Evolutionary conservation across 2,797 vertebrate species (phyloP).

Genomic region (Sitta carolinensis): DNA sequence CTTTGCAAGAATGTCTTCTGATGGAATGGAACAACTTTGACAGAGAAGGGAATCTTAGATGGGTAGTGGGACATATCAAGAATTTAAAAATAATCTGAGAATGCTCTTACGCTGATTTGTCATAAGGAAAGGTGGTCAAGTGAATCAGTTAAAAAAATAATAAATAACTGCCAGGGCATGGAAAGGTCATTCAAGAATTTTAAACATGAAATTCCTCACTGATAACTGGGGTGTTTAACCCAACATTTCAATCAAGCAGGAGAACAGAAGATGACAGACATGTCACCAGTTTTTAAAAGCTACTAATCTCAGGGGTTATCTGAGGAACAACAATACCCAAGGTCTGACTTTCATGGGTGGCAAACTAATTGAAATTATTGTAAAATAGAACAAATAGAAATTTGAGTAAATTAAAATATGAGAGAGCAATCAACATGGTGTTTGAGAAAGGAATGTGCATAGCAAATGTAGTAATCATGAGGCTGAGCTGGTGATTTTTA

Average conservation of each 20-base stretch:
- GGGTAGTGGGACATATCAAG: not conserved
- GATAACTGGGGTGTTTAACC: not conserved
- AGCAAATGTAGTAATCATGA: not conserved
- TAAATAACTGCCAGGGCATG: not conserved
- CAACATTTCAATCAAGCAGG: not conserved
- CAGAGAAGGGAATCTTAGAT: not conserved
- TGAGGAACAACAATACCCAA: not conserved
- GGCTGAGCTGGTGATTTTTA: not conserved
- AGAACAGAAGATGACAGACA: not conserved
- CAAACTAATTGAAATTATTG: not conserved
- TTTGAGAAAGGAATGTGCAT: not conserved
- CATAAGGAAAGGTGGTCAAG: not conserved
- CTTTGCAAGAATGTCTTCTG: not conserved
- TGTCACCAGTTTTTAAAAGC: not conserved
- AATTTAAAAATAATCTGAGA: not conserved
- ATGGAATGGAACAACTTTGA: not conserved
- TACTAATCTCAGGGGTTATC: not conserved
- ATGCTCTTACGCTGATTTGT: not conserved
- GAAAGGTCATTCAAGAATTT: not conserved
- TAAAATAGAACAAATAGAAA: not conserved
- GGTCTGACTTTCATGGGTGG: not conserved
- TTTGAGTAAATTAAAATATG: not conserved
- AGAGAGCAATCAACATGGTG: not conserved
- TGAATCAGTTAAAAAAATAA: not conserved
- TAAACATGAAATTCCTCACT: not conserved